These are phyloP conservation scores for Drosophila cardini DNA, from an alignment of 1,140 invertebrate genomes.

Conservation along the genomic window DNA sequence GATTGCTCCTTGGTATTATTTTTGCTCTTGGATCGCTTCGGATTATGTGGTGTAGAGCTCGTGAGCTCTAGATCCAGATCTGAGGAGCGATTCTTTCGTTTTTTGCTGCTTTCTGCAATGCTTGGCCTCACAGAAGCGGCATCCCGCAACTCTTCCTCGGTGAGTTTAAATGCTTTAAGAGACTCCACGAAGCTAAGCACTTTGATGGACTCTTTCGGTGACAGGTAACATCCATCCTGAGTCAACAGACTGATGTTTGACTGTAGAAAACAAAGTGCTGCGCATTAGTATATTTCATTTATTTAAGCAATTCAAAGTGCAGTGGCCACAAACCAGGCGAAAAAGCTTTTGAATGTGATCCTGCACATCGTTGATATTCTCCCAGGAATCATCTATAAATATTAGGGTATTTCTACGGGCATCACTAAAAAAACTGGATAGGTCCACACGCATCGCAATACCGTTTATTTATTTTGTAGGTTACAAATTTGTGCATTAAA, in stretches of 20 bases:
- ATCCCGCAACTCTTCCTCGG: neutral
- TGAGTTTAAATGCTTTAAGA: slow-evolving; percentile 52
- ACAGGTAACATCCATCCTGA: slow-evolving; percentile 60
- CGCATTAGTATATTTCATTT: neutral
- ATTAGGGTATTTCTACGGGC: slow-evolving; percentile 50
- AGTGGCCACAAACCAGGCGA: slow-evolving; percentile 34
- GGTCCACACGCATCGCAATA: slow-evolving; percentile 64
- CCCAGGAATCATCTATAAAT: slow-evolving; percentile 47
- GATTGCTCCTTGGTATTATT: neutral
- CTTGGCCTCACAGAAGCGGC: neutral
- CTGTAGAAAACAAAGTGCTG: slow-evolving; percentile 13
- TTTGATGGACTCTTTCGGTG: slow-evolving; percentile 63
- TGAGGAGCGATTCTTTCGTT: slow-evolving; percentile 47
- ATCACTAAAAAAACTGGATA: slow-evolving; percentile 64
- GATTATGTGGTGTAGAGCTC: slow-evolving; percentile 40
- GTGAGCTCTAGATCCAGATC: slow-evolving; percentile 29
- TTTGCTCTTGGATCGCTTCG: slow-evolving; percentile 53
- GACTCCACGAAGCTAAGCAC: slow-evolving; percentile 38
- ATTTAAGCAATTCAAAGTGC: neutral
- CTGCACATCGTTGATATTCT: slow-evolving; percentile 61
- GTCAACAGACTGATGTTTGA: slow-evolving; percentile 57
- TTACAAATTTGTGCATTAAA: too few species aligned
- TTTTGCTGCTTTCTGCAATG: slow-evolving; percentile 28
- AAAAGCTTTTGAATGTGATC: slow-evolving; percentile 67
- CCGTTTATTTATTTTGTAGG: slow-evolving; percentile 19